Percentiles rank a stretch among this genome's conserved stretches.
Evolutionary conservation across 2,888 invertebrate species (phyloP).

Genomic region (Drosophila affinis): DNA sequence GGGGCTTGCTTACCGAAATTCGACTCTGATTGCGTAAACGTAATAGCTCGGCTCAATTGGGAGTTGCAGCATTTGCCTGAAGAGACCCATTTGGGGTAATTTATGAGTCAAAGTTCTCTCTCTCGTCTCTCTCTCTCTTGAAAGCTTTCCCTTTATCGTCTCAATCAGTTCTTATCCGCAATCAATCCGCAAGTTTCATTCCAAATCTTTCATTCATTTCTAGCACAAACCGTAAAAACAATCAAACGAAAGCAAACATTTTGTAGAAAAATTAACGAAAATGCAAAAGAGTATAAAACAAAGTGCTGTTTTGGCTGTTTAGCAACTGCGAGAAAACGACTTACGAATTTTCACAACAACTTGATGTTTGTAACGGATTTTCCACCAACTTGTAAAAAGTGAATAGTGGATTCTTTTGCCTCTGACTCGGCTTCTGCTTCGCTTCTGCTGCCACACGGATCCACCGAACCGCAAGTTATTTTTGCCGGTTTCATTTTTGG

Average conservation of each 20-base stretch:
- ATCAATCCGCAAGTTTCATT: slow-evolving; percentile 4
- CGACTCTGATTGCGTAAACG: slow-evolving; percentile 23
- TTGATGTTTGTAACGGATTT: slow-evolving; percentile 60
- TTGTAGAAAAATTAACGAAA: slow-evolving; percentile 8
- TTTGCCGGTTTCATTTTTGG: slow-evolving; percentile 4
- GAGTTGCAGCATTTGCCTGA: slow-evolving; percentile 8
- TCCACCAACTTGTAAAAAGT: slow-evolving; percentile 47
- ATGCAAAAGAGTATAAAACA: slow-evolving; percentile 13
- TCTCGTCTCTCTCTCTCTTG: no score
- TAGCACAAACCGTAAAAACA: slow-evolving; percentile 15
- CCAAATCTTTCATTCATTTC: slow-evolving; percentile 15
- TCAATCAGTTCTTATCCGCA: background rate
- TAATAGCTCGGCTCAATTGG: slow-evolving; percentile 13
- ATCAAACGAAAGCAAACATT: background rate
- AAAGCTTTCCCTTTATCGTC: background rate
- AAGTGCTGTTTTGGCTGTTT: slow-evolving; percentile 25
- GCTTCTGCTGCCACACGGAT: slow-evolving; percentile 4
- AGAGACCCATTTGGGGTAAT: background rate
- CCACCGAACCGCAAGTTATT: slow-evolving; percentile 8
- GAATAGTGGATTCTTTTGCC: slow-evolving; percentile 43
- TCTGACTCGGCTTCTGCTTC: slow-evolving; percentile 7
- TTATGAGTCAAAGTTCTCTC: background rate
- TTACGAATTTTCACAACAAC: slow-evolving; percentile 63
- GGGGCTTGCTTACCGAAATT: slow-evolving; percentile 10
- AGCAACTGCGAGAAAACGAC: slow-evolving; percentile 53